A percentile compares a stretch with the other conserved stretches of the same genome.
phyloP scores from a whole-genome alignment of 1,140 invertebrate genomes.

The Hormaphis cornu region DNA sequence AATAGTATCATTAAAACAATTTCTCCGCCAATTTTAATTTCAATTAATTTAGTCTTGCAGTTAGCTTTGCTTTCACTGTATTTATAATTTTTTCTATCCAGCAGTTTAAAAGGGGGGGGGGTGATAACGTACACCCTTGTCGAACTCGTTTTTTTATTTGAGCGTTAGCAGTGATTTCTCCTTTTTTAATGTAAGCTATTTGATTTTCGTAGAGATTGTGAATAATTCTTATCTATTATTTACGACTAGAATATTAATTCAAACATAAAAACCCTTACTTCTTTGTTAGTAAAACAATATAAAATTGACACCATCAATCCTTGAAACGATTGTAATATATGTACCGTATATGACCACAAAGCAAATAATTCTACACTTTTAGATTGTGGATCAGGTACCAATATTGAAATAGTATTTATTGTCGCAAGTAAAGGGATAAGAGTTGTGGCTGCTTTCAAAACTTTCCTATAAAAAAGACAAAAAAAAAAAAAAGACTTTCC shows the following conservation, averaged over 20 bases:
- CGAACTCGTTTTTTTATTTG: too few species aligned
- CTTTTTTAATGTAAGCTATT: too few species aligned
- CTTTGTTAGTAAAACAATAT: slow-evolving; percentile 81
- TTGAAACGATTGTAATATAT: slow-evolving; percentile 75
- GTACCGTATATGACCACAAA: slow-evolving; percentile 68
- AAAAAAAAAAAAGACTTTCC: background rate
- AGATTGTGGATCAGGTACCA: slow-evolving; percentile 58
- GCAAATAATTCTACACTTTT: slow-evolving; percentile 60
- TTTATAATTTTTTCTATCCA: too few species aligned
- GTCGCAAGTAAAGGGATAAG: slow-evolving; percentile 72
- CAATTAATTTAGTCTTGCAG: too few species aligned
- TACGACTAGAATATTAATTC: background rate
- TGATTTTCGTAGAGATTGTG: too few species aligned
- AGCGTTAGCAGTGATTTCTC: too few species aligned
- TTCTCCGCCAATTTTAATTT: too few species aligned
- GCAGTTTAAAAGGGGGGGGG: too few species aligned
- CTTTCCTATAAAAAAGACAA: slow-evolving; percentile 53
- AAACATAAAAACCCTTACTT: slow-evolving; percentile 51
- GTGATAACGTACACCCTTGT: too few species aligned
- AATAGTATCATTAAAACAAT: too few species aligned
- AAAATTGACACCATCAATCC: slow-evolving; percentile 74
- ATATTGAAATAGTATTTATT: slow-evolving; percentile 55
- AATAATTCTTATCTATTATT: too few species aligned
- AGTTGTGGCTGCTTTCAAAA: slow-evolving; percentile 65
- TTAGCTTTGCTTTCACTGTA: too few species aligned